A percentile compares a stretch with the other conserved stretches of the same genome.
phyloP scores from a whole-genome alignment of 2,888 invertebrate species.

The Chesias legatella region DNA sequence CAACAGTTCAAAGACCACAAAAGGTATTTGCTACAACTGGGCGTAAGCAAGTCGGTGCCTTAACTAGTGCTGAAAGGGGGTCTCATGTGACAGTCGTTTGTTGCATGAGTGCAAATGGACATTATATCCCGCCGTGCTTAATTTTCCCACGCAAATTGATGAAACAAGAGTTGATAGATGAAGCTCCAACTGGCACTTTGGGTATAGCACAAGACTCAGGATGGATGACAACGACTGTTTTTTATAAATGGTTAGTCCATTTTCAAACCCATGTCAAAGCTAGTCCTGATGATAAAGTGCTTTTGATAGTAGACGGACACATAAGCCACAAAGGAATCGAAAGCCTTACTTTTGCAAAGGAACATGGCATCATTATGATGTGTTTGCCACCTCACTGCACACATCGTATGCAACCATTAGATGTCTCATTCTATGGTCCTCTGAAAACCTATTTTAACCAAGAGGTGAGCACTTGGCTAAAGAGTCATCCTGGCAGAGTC shows the following conservation, averaged over 20 bases:
- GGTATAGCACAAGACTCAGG: slow-evolving; percentile 30
- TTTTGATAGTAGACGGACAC: slow-evolving; percentile 34
- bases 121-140: slow-evolving; percentile 37
- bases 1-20: no score
- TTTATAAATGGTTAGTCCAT: slow-evolving; percentile 32
- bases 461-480: slow-evolving; percentile 20
- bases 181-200: slow-evolving; percentile 28
- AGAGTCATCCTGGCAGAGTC: slow-evolving; percentile 15
- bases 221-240: slow-evolving; percentile 33
- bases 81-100: slow-evolving; percentile 30
- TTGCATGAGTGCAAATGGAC: slow-evolving; percentile 34
- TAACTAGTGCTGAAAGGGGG: slow-evolving; percentile 30
- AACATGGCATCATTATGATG: slow-evolving; percentile 16
- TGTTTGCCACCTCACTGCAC: slow-evolving; percentile 23
- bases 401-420: slow-evolving; percentile 19
- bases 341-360: slow-evolving; percentile 15
- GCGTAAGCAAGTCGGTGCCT: no score
- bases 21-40: no score
- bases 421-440: slow-evolving; percentile 14
- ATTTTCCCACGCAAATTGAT: slow-evolving; percentile 31
- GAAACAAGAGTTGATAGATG: slow-evolving; percentile 28
- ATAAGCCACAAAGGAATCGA: slow-evolving; percentile 21
- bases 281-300: slow-evolving; percentile 28
- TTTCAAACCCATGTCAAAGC: slow-evolving; percentile 31
- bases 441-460: slow-evolving; percentile 8